A percentile compares a stretch with the other conserved stretches of the same genome.
Conservation (phyloP, 2,797 vertebrate genomes). For the Glyptemys insculpta region DNA sequence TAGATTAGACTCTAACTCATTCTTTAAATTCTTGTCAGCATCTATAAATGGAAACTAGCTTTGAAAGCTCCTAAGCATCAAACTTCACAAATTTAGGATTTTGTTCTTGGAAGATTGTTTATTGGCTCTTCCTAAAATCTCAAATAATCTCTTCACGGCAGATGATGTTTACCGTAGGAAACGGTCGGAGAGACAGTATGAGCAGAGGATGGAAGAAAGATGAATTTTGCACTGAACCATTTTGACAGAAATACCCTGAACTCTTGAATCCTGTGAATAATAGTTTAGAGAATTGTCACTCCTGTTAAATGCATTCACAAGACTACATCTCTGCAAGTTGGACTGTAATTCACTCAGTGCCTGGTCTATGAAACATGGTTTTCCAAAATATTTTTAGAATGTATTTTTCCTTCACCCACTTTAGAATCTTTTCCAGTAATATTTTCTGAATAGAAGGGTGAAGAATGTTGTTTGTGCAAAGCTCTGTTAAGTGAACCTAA, state of each 20-base stretch:
- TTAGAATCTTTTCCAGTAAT: not conserved
- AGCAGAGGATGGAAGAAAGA: slow-evolving; percentile 82
- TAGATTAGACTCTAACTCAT: not conserved
- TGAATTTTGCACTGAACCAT: slow-evolving; percentile 63
- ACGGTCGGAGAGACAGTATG: slow-evolving; percentile 89
- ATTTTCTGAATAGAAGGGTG: not conserved
- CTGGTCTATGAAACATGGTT: not conserved
- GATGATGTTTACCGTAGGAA: slow-evolving; percentile 98
- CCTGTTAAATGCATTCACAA: not conserved
- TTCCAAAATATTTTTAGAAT: not conserved
- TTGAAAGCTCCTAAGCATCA: not conserved
- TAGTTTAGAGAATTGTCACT: not conserved
- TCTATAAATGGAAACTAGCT: not conserved
- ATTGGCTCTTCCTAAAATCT: not conserved
- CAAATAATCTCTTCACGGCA: slow-evolving; percentile 72
- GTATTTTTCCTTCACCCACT: not conserved
- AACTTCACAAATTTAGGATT: not conserved
- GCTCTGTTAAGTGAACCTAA: slow-evolving; percentile 47
- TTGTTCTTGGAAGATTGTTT: not conserved
- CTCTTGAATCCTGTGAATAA: not conserved
- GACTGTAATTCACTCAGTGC: not conserved
- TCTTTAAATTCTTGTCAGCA: not conserved
- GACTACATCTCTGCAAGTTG: not conserved
- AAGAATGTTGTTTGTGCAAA: not conserved
- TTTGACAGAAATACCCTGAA: slow-evolving; percentile 60